A percentile compares a stretch with the other conserved stretches of the same genome.
These are phyloP conservation scores for Wiebesia pumilae DNA, from an alignment of 1,140 invertebrate species.

Conservation along the genomic window DNA sequence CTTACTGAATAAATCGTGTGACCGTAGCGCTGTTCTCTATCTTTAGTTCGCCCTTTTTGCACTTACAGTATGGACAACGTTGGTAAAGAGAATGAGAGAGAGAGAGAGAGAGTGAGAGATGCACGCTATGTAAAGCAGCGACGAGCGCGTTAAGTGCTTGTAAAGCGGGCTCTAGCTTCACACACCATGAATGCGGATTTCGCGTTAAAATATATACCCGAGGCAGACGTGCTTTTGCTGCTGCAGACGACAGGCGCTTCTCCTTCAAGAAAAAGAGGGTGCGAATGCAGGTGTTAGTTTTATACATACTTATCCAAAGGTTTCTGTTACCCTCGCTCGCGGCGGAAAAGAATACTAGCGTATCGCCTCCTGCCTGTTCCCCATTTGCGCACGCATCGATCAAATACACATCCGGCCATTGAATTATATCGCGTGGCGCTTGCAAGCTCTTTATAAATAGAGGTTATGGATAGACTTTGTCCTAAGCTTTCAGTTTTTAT, in stretches of 20 bases:
- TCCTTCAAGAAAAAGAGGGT: constrained; percentile 12
- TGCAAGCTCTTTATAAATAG: neutral
- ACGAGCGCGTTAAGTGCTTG: constrained; percentile 44
- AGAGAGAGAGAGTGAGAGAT: neutral
- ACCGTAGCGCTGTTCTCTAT: neutral
- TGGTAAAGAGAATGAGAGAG: neutral
- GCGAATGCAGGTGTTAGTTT: constrained; percentile 11
- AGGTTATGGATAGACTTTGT: neutral
- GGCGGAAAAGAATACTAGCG: neutral
- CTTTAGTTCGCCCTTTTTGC: neutral
- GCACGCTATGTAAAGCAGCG: constrained; percentile 17
- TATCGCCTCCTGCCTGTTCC: neutral
- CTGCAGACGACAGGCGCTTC: neutral
- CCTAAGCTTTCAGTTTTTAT: neutral
- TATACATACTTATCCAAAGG: constrained; percentile 10
- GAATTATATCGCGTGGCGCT: neutral
- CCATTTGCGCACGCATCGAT: constrained; percentile 10
- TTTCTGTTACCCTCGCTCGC: neutral
- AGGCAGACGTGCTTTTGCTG: neutral
- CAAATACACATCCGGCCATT: neutral
- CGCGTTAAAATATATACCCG: constrained; percentile 26
- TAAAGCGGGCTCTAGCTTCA: constrained; percentile 25
- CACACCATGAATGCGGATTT: constrained; percentile 40
- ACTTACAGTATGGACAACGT: neutral
- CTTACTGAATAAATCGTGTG: constrained; percentile 31